Evolutionary conservation across 1,140 invertebrate genomes (phyloP).

Genomic region (Euglossa dilemma): DNA sequence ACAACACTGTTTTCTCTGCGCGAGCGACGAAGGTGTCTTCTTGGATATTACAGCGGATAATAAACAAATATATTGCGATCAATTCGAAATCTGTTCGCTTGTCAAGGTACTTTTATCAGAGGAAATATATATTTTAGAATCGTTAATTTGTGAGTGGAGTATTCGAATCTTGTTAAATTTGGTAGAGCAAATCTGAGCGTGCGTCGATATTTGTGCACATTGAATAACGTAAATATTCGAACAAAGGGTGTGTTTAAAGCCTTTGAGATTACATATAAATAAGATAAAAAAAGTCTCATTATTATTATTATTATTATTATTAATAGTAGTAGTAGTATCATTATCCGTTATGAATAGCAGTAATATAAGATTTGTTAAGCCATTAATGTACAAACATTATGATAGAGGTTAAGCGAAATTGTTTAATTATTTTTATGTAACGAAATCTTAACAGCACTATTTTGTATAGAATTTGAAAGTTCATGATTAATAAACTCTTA

Average conservation of each 20-base stretch:
- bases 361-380: background rate
- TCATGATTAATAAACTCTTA: background rate
- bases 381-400: background rate
- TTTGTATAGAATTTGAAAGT: background rate
- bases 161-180: slow-evolving; percentile 2
- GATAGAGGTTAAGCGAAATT: background rate
- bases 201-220: slow-evolving; percentile 5
- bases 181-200: background rate
- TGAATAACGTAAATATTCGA: slow-evolving; percentile 6
- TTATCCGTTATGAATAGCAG: background rate
- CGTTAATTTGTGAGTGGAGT: background rate
- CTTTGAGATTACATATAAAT: background rate
- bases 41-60: slow-evolving; percentile 70
- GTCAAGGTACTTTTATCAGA: slow-evolving; percentile 67
- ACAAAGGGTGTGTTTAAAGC: background rate
- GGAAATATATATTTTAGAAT: background rate
- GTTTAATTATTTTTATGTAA: background rate
- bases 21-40: slow-evolving; percentile 78
- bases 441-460: background rate
- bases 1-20: slow-evolving; percentile 76
- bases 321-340: too few species aligned
- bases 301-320: background rate
- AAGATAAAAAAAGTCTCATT: background rate
- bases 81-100: slow-evolving; percentile 73
- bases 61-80: slow-evolving; percentile 44